phyloP scores from a whole-genome alignment of 1,140 invertebrate species.

The Lordiphosa collinella region DNA sequence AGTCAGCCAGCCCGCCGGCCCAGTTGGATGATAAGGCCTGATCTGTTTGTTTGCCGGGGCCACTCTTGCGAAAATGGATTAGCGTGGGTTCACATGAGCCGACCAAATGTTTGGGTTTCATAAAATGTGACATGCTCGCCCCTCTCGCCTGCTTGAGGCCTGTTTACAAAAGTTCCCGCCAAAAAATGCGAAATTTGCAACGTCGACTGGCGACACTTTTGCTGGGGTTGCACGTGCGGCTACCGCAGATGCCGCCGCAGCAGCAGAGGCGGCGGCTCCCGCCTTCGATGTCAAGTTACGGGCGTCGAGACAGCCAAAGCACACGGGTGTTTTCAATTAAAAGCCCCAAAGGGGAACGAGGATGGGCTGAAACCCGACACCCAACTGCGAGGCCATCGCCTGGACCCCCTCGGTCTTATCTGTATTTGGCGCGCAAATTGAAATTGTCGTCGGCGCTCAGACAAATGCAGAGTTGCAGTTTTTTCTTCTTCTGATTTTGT shows the following conservation, averaged over 20 bases:
- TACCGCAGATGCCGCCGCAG: conserved; percentile 8
- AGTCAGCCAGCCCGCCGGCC: conserved; percentile 12
- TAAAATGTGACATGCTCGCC: conserved; percentile 58
- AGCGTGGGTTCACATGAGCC: conserved; percentile 73
- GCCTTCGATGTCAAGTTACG: conserved; percentile 61
- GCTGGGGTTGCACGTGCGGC: conserved; percentile 57
- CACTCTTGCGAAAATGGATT: conserved; percentile 69
- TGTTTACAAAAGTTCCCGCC: conserved; percentile 65
- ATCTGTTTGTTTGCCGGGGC: conserved; percentile 54
- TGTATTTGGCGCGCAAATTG: conserved; percentile 60
- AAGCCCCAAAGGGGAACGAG: conserved; percentile 2
- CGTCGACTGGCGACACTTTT: conserved; percentile 58
- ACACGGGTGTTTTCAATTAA: conserved; percentile 52
- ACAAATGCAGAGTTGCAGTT: conserved; percentile 67
- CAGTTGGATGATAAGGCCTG: conserved; percentile 51
- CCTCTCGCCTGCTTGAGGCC: neutral
- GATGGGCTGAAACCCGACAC: conserved; percentile 51
- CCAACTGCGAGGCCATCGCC: conserved; percentile 14
- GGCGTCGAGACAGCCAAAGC: conserved; percentile 28
- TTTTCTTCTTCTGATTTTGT: conserved; percentile 26
- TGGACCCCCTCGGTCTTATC: conserved; percentile 30
- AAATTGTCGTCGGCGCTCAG: conserved; percentile 47
- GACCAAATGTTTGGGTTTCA: conserved; percentile 73
- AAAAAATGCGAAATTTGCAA: conserved; percentile 64
- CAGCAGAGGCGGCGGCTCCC: neutral